Evolutionary conservation across 1,140 invertebrate species (phyloP).

Genomic region (Daktulosphaira vitifoliae): DNA sequence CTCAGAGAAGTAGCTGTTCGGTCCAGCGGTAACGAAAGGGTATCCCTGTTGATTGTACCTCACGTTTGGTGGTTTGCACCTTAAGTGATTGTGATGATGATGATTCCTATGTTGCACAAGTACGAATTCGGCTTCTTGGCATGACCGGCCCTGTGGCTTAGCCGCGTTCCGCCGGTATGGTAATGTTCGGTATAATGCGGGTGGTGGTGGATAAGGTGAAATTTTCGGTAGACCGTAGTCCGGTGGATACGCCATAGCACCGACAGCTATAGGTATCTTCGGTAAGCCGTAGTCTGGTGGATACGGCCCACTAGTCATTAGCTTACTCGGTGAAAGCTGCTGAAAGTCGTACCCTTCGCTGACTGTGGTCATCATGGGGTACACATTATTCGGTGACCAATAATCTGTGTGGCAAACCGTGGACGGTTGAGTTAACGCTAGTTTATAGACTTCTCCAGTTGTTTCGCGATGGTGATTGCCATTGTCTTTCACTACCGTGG

Average conservation of each 20-base stretch:
- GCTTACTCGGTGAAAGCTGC: neutral
- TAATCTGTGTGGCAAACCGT: neutral
- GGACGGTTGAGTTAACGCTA: neutral
- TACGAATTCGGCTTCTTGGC: slow-evolving; percentile 59
- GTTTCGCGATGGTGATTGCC: neutral
- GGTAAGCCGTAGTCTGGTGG: slow-evolving; percentile 56
- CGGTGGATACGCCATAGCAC: slow-evolving; percentile 64
- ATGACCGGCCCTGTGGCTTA: slow-evolving; percentile 50
- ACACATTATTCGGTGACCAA: neutral
- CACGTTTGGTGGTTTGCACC: slow-evolving; percentile 52
- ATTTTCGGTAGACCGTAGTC: slow-evolving; percentile 70
- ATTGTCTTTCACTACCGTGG: slow-evolving; percentile 52
- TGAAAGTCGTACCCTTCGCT: slow-evolving; percentile 11
- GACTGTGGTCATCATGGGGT: neutral
- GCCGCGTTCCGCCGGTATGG: slow-evolving; percentile 54
- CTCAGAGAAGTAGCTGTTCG: slow-evolving; percentile 42
- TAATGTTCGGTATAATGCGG: slow-evolving; percentile 56
- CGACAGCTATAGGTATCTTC: slow-evolving; percentile 51
- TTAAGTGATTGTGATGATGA: slow-evolving; percentile 36
- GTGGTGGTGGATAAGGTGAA: slow-evolving; percentile 44
- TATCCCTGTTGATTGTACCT: slow-evolving; percentile 71
- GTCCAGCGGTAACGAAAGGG: slow-evolving; percentile 45
- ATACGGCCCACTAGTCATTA: slow-evolving; percentile 8
- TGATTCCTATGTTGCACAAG: slow-evolving; percentile 39
- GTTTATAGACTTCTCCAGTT: slow-evolving; percentile 9